Evolutionary conservation across 2,888 invertebrate genomes (phyloP), one percentile per base, ranked within the genome.

Genomic region (Priocnemis perturbator): DNA sequence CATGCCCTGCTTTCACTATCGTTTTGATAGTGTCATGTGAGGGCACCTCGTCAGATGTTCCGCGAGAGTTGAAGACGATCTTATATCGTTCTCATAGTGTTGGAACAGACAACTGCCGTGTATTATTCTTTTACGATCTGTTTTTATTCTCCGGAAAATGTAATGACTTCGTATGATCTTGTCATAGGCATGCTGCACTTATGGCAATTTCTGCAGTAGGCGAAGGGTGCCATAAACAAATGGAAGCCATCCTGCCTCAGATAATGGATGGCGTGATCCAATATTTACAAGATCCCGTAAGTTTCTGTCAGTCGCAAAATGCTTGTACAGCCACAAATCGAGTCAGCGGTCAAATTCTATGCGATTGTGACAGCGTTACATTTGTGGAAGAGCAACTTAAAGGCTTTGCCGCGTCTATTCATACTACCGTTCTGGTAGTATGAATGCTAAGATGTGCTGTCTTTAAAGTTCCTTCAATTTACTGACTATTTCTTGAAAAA

Each of bases 201-300:
- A 99, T 99, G 98, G 99, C 99, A 0, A 95, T 99, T 57, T 99
- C 98, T 5, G 97, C 98, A 0, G 96, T 98, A 69, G 99, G 99
- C 3, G 99, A 99, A 91, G 99, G 99, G 21, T 99, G 99, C 87
- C 97, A 98, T 88, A 97, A 98, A 87, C 97, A 98, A 89, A 99
- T 99, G 99, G 98, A 98, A 89, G 92, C 93, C 62, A 94, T 98
- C 92, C 91, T 99, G n/a, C 94, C 94, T 65, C 95, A 96, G 90
- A 95, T 99, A 47, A 95, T 99, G 90, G 94, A 95, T 52, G 97
- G 96, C 48, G 95, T 99, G 48, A 91, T 98, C 71, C 95, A 94
- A 80, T 97, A 94, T 89, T 91, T 97, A 21, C 92, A 93, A 79
- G 98, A 98, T 89, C 93, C 94, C 60, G 95, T 95, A 89, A 91